Percentiles rank a stretch among this genome's conserved stretches.
These are phyloP conservation scores for Enteromius trimaculatus DNA, from an alignment of 2,797 vertebrate species.

Conservation along the genomic window DNA sequence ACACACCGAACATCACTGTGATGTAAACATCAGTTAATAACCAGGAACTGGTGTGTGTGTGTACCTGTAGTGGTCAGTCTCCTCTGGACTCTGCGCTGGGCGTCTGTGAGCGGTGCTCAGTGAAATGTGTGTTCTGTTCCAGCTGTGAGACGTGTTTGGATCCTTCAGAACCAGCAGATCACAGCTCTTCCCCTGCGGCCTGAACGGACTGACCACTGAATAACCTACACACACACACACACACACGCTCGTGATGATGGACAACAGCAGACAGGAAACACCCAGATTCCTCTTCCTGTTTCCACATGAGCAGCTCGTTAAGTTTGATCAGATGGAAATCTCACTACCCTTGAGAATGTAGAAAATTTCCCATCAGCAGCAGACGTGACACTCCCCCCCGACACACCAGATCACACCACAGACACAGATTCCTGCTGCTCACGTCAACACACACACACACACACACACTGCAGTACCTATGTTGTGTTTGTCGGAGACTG, in stretches of 20 bases:
- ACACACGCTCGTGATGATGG: background rate
- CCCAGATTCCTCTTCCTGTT: constrained; percentile 17
- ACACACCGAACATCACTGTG: constrained; percentile 20
- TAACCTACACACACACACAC: constrained; percentile 73
- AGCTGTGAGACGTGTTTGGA: constrained; percentile 73
- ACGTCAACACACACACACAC: background rate
- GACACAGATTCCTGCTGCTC: background rate
- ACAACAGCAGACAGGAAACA: background rate
- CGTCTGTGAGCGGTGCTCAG: constrained; percentile 70
- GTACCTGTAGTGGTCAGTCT: constrained; percentile 88
- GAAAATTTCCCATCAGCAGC: background rate
- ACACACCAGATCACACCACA: constrained; percentile 3
- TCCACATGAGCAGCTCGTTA: background rate
- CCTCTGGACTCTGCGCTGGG: constrained; percentile 56
- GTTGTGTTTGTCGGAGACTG: constrained; percentile 73
- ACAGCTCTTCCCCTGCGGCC: constrained; percentile 75
- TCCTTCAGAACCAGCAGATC: constrained; percentile 81
- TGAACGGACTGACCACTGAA: constrained; percentile 85
- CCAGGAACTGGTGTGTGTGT: background rate
- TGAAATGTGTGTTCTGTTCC: constrained; percentile 80
- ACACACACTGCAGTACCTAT: constrained; percentile 12
- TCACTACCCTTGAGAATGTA: background rate
- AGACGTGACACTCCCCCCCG: background rate
- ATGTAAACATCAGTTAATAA: too few relatives aligned
- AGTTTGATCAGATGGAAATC: background rate